These are phyloP conservation scores for Drosophila grimshawi DNA, from an alignment of 1,140 invertebrate species.

Conservation along the genomic window DNA sequence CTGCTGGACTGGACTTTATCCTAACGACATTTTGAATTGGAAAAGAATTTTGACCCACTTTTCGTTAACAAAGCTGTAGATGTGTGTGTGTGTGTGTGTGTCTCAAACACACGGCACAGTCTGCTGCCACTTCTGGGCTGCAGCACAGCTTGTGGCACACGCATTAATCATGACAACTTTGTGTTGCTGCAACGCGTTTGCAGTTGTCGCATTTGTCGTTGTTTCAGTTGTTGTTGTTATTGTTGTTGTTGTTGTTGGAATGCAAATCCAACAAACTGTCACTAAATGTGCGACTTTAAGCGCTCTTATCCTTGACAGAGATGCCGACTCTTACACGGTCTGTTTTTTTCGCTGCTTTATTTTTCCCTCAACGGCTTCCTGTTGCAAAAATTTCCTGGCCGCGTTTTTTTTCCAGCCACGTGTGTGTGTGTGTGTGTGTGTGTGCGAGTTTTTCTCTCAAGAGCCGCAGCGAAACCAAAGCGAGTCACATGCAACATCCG, in stretches of 20 bases:
- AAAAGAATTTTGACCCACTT: conserved; percentile 31
- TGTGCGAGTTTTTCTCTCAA: conserved; percentile 56
- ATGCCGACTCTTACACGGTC: conserved; percentile 29
- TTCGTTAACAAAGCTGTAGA: neutral
- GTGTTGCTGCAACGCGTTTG: conserved; percentile 19
- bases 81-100: neutral
- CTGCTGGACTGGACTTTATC: conserved; percentile 9
- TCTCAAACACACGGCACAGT: conserved; percentile 9
- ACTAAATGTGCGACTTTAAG: conserved; percentile 82
- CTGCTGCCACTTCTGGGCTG: conserved; percentile 46
- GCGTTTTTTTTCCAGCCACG: conserved; percentile 28
- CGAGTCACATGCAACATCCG: conserved; percentile 73
- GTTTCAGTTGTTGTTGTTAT: conserved; percentile 23
- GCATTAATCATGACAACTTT: conserved; percentile 80
- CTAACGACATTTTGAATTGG: conserved; percentile 19
- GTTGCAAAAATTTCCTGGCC: conserved; percentile 65
- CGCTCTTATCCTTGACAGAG: conserved; percentile 69
- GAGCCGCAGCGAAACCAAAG: conserved; percentile 55
- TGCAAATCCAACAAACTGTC: conserved; percentile 80
- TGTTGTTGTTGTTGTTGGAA: conserved; percentile 33
- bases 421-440: conserved; percentile 7
- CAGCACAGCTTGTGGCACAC: conserved; percentile 57
- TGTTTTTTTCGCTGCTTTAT: conserved; percentile 26
- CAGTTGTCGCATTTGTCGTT: conserved; percentile 9
- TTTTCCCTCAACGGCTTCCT: conserved; percentile 49